Evolutionary conservation across 2,888 invertebrate species (phyloP).

Genomic region (Drosophila prostipennis): DNA sequence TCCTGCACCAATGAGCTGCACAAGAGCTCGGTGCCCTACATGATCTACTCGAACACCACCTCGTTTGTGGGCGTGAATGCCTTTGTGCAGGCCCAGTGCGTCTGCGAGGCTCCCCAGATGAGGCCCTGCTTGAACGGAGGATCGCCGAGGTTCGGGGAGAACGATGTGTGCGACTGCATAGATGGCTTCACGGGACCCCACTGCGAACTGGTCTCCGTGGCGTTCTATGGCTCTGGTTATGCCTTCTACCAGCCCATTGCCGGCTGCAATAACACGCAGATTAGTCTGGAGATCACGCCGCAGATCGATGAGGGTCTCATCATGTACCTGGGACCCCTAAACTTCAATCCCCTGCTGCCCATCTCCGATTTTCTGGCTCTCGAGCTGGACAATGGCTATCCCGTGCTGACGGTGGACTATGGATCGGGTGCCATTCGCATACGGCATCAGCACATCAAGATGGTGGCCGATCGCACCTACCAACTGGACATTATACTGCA

Average conservation of each 20-base stretch:
- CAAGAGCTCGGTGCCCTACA: slow-evolving; percentile 89
- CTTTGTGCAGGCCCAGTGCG: slow-evolving; percentile 91
- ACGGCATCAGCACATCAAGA: slow-evolving; percentile 88
- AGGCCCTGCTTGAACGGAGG: slow-evolving; percentile 91
- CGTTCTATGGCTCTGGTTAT: slow-evolving; percentile 96
- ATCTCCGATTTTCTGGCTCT: slow-evolving; percentile 95
- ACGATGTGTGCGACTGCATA: slow-evolving; percentile 91
- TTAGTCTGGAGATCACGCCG: slow-evolving; percentile 92
- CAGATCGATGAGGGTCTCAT: slow-evolving; percentile 91
- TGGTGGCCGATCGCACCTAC: slow-evolving; percentile 94
- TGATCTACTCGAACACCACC: slow-evolving; percentile 96
- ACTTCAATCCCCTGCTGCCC: slow-evolving; percentile 87
- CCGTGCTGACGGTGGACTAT: slow-evolving; percentile 93
- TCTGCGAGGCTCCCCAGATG: slow-evolving; percentile 85
- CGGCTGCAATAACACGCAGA: slow-evolving; percentile 92
- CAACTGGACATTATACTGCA: slow-evolving; percentile 91
- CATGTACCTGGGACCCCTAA: slow-evolving; percentile 95
- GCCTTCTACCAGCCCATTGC: slow-evolving; percentile 95
- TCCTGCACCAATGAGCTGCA: slow-evolving; percentile 93
- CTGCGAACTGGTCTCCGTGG: slow-evolving; percentile 95
- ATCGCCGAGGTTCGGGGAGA: slow-evolving; percentile 86
- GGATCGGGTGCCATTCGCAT: slow-evolving; percentile 92
- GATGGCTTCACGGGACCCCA: slow-evolving; percentile 92
- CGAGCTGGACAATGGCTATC: slow-evolving; percentile 93
- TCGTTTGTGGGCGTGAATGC: slow-evolving; percentile 97